These are phyloP conservation scores for Caenorhabditis plicata DNA, from an alignment of 2,888 invertebrate species.

Conservation along the genomic window DNA sequence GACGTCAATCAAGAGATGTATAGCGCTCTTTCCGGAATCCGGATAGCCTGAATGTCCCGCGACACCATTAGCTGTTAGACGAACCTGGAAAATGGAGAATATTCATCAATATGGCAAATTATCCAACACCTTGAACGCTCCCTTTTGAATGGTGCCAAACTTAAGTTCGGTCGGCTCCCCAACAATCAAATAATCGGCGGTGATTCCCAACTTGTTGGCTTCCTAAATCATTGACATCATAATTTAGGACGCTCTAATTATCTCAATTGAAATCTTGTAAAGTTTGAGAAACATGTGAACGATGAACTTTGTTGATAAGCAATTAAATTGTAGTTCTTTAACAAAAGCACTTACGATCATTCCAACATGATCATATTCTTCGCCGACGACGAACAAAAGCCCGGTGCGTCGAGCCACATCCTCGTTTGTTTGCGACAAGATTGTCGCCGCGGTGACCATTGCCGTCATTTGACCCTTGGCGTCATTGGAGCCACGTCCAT, in stretches of 20 bases:
- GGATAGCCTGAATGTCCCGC: conserved; percentile 62
- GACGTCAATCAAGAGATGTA: conserved; percentile 56
- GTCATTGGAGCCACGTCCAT: conserved; percentile 61
- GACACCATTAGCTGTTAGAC: conserved; percentile 31
- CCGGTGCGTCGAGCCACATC: conserved; percentile 48
- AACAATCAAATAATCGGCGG: conserved; percentile 57
- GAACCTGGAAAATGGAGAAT: conserved; percentile 19
- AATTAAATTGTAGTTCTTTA: too few species aligned
- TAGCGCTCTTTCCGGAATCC: conserved; percentile 54
- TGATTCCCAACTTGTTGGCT: conserved; percentile 50
- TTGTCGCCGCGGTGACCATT: conserved; percentile 56
- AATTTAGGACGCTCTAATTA: too few species aligned
- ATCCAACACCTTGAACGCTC: conserved; percentile 54
- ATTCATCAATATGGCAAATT: not conserved
- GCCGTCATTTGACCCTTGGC: conserved; percentile 63
- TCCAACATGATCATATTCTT: conserved; percentile 61
- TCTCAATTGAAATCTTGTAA: too few species aligned
- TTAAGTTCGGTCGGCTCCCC: conserved; percentile 63
- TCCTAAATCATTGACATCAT: conserved; percentile 27
- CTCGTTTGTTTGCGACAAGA: conserved; percentile 36
- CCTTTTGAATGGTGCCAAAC: conserved; percentile 60
- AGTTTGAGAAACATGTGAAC: not conserved
- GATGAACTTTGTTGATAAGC: not conserved
- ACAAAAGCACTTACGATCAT: conserved; percentile 49
- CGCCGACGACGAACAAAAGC: conserved; percentile 61